phyloP scores from a whole-genome alignment of 2,888 invertebrate species.

The Caenorhabditis angaria region DNA sequence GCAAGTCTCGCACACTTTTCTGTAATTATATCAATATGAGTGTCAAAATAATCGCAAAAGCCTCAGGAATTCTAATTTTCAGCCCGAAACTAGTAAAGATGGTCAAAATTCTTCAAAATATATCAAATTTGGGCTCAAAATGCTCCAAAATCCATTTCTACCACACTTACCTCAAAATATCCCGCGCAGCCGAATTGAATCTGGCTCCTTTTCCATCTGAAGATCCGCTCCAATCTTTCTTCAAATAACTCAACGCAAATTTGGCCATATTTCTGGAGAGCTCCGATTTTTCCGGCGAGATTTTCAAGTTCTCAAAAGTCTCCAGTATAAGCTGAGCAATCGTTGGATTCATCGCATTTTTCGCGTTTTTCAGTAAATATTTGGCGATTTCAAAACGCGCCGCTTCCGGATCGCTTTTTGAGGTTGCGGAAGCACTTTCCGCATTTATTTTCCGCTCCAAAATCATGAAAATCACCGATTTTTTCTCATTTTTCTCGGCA shows the following conservation, averaged over 20 bases:
- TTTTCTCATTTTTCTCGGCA: constrained; percentile 13
- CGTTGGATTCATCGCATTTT: constrained; percentile 15
- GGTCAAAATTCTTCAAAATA: too few relatives aligned
- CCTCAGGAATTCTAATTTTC: too few relatives aligned
- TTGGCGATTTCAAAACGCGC: constrained; percentile 14
- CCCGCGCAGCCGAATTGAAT: constrained; percentile 18
- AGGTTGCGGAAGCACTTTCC: constrained; percentile 15
- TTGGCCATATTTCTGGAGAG: constrained; percentile 31
- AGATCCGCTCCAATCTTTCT: constrained; percentile 33
- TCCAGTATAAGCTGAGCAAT: constrained; percentile 28
- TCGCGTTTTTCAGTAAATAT: constrained; percentile 20
- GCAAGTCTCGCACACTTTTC: too few relatives aligned
- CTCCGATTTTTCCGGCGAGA: constrained; percentile 18
- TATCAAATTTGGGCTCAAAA: not conserved
- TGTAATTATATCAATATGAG: too few relatives aligned
- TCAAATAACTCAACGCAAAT: constrained; percentile 43
- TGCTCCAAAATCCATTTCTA: not conserved
- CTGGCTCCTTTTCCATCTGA: constrained; percentile 22
- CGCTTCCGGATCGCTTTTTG: constrained; percentile 17
- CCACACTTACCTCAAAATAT: constrained; percentile 13
- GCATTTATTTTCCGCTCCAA: constrained; percentile 4
- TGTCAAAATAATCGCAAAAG: too few relatives aligned
- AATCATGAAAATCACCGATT: constrained; percentile 9
- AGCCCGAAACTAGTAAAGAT: too few relatives aligned
- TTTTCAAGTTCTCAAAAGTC: constrained; percentile 26